These are phyloP conservation scores for Cephalopachus bancanus DNA, from an alignment of 2,797 vertebrate species.

Conservation along the genomic window DNA sequence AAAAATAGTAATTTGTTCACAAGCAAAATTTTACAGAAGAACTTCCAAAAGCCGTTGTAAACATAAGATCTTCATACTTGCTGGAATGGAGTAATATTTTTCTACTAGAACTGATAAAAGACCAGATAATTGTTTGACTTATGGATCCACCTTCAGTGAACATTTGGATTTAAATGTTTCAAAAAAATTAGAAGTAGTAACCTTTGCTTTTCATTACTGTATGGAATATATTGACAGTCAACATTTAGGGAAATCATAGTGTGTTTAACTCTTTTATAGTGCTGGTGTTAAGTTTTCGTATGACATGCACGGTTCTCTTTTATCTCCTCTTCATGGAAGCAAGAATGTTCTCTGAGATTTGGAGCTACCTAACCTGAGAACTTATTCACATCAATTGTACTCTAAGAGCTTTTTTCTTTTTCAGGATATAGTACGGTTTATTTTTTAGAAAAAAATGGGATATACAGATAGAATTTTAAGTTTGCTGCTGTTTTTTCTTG, in stretches of 20 bases:
- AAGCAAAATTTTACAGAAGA: background rate
- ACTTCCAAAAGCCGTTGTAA: background rate
- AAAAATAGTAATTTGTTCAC: background rate
- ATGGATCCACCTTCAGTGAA: background rate
- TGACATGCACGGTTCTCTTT: background rate
- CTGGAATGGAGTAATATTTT: slow-evolving; percentile 4
- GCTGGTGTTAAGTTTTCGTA: background rate
- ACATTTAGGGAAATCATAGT: background rate
- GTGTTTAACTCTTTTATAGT: background rate
- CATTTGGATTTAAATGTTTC: background rate
- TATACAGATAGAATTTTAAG: background rate
- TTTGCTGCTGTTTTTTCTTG: background rate
- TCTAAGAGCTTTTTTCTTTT: background rate
- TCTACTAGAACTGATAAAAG: background rate
- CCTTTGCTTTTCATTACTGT: background rate
- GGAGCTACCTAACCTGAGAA: background rate
- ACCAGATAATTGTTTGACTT: background rate
- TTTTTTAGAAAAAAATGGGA: background rate
- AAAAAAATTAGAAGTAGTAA: background rate
- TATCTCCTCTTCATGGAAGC: background rate
- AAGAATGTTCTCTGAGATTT: background rate
- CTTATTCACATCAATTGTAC: background rate
- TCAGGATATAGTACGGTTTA: background rate
- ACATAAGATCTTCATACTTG: background rate
- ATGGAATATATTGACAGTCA: background rate